Percentiles rank a stretch among this genome's conserved stretches.
phyloP scores from a whole-genome alignment of 1,140 invertebrate species.

The Zaprionus taronus region DNA sequence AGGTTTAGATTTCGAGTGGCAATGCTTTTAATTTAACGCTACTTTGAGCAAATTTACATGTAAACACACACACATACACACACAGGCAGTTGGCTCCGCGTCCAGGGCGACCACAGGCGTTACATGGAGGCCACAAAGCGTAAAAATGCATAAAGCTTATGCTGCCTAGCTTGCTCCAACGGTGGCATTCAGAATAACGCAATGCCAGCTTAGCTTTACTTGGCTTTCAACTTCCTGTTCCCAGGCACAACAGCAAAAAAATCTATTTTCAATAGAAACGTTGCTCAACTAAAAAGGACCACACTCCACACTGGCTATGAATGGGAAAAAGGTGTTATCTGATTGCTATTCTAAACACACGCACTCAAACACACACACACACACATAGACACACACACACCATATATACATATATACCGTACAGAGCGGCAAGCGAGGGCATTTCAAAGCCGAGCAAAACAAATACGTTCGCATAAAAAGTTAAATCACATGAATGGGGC shows the following conservation, averaged over 20 bases:
- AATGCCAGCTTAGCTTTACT: slow-evolving; percentile 61
- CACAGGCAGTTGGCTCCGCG: too few species aligned
- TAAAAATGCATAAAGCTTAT: slow-evolving; percentile 76
- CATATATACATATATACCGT: background rate
- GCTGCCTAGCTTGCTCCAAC: slow-evolving; percentile 28
- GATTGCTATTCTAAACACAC: slow-evolving; percentile 80
- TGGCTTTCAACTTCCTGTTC: slow-evolving; percentile 24
- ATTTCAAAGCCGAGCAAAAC: slow-evolving; percentile 60
- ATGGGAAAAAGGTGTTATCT: slow-evolving; percentile 74
- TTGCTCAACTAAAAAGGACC: slow-evolving; percentile 26
- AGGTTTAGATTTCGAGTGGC: slow-evolving; percentile 58
- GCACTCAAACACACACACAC: background rate
- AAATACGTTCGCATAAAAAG: slow-evolving; percentile 56
- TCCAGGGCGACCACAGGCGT: slow-evolving; percentile 7
- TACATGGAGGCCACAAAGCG: slow-evolving; percentile 63
- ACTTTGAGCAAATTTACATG: slow-evolving; percentile 70
- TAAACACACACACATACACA: slow-evolving; percentile 37
- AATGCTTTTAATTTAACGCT: slow-evolving; percentile 65
- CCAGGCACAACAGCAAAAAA: slow-evolving; percentile 55
- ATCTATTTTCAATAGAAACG: slow-evolving; percentile 66
- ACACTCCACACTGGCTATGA: slow-evolving; percentile 40
- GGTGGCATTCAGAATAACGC: slow-evolving; percentile 41
- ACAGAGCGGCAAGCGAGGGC: slow-evolving; percentile 34
- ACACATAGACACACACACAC: background rate
- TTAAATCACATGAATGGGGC: slow-evolving; percentile 49